These are phyloP conservation scores for Mactra quadrangularis DNA, from an alignment of 1,140 invertebrate species.

Conservation along the genomic window DNA sequence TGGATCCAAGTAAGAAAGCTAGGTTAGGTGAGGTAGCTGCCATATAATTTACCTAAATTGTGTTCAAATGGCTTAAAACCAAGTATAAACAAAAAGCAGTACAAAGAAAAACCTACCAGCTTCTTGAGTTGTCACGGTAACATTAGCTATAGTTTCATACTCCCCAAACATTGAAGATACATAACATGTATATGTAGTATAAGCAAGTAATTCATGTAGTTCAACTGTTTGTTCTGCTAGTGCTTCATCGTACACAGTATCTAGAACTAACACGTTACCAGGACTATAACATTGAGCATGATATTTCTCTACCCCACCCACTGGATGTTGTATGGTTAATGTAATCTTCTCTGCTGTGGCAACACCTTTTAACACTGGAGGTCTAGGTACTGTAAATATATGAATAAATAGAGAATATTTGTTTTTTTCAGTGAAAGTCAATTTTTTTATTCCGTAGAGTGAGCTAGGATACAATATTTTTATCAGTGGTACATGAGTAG, in stretches of 20 bases:
- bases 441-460: too few species aligned
- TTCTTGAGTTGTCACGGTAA: conserved; percentile 66
- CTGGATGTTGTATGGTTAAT: conserved; percentile 62
- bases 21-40: too few species aligned
- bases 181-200: conserved; percentile 69
- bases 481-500: too few species aligned
- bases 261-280: conserved; percentile 41
- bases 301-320: conserved; percentile 69
- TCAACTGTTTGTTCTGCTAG: conserved; percentile 22
- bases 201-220: conserved; percentile 66
- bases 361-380: conserved; percentile 56
- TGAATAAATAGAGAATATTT: not conserved
- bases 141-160: conserved; percentile 43
- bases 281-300: conserved; percentile 57
- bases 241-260: conserved; percentile 9
- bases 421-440: too few species aligned
- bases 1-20: too few species aligned
- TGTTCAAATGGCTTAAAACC: too few species aligned
- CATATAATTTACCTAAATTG: too few species aligned
- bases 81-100: too few species aligned
- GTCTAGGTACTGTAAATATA: conserved; percentile 72
- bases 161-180: conserved; percentile 63
- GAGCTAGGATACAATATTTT: too few species aligned
- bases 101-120: conserved; percentile 64
- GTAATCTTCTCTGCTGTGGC: conserved; percentile 58